Evolutionary conservation across 2,888 invertebrate genomes (phyloP), one percentile per base, ranked within the genome.

Genomic region (Xylota segnis): DNA sequence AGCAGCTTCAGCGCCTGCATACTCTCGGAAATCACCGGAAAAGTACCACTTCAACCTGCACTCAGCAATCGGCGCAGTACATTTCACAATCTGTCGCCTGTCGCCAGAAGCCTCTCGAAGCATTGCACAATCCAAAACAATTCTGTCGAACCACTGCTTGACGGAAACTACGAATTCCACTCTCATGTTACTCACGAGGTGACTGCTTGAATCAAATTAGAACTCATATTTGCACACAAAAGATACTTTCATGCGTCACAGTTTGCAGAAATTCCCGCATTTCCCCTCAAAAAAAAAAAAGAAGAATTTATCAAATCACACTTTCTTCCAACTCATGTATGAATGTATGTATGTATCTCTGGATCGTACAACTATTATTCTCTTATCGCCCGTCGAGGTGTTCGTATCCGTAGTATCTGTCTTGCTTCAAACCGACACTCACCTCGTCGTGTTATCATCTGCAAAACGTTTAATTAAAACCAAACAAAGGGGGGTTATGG

Each of bases 341-440:
- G 23, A 2, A 23, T 23, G 23, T 23, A 23, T 3, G 3, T 23
- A 23, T 23, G 23, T 23, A 70, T 52, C 34, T 54, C 23, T 63
- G 43, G 18, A 27, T 27, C 59, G 18, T 29, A 32, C 7, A 63
- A 50, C 65, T 61, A 81, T 74, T 74, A 47, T 79, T 74, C 66
- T 23, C 56, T 63, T 76, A 70, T 82, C 82, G 18, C n/a, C 23
- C 50, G 27, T 63, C 43, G 6, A 76, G 63, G 70, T 83, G 65
- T 83, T 52, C 52, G 37, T 71, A 45, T 75, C 59, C 58, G 52
- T 52, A 52, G 37, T 71, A 45, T 75, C 59, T 65, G 52, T 54
- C 45, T 78, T 78, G 29, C 34, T 59, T 40, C 32, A 63, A 76
- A 65, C 56, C 47, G 71, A 63, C 56, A 70, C 45, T 70, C 37